A percentile compares a stretch with the other conserved stretches of the same genome.
Conservation (phyloP, 2,888 invertebrate genomes). For the Clusia tigrina region DNA sequence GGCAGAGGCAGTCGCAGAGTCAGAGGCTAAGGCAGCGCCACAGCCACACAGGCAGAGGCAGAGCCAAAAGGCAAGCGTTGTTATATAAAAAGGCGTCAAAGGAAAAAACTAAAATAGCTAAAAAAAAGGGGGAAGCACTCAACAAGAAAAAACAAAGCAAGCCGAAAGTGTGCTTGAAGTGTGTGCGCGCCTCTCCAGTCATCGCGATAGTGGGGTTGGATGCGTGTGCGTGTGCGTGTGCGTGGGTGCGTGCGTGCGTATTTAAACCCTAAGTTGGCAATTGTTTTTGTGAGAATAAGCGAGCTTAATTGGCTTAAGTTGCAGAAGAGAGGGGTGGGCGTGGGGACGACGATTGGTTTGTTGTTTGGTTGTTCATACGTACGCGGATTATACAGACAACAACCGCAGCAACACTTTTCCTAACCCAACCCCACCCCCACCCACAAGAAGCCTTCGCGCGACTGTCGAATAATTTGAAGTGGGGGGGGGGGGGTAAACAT, state of each 20-base stretch:
- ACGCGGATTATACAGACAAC: too few species aligned
- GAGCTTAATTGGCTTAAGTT: neutral
- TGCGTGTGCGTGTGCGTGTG: neutral
- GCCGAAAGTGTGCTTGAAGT: neutral
- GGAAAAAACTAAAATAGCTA: neutral
- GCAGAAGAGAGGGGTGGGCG: neutral
- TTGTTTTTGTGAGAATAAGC: neutral
- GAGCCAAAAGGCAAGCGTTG: neutral
- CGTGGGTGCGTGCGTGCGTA: too few species aligned
- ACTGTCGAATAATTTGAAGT: too few species aligned
- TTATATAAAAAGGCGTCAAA: neutral
- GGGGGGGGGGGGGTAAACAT: neutral
- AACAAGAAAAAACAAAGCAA: neutral
- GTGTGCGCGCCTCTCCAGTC: neutral
- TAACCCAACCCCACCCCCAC: too few species aligned
- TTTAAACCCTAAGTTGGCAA: constrained; percentile 8
- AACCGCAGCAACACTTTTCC: too few species aligned
- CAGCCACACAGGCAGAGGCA: too few species aligned
- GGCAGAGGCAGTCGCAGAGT: neutral
- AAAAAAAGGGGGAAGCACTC: neutral
- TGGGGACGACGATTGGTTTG: too few species aligned
- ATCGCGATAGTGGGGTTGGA: neutral
- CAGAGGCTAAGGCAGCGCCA: neutral
- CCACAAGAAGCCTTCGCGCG: too few species aligned
- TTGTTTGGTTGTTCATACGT: too few species aligned